phyloP scores from a whole-genome alignment of 1,140 invertebrate species.

The Drosophila truncata region DNA sequence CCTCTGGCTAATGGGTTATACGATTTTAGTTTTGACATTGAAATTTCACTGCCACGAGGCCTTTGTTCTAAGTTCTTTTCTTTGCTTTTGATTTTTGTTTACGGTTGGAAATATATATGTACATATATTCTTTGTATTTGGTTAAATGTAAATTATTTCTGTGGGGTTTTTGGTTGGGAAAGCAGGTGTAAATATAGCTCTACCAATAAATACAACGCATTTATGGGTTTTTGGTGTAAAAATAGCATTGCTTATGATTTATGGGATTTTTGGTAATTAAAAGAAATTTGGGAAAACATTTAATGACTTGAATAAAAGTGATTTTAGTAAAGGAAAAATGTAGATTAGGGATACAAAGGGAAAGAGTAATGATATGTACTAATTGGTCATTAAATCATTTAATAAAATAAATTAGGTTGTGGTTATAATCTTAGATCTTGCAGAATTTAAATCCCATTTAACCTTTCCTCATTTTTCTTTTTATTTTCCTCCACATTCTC shows the following conservation, averaged over 20 bases:
- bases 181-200: slow-evolving; percentile 6
- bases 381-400: neutral
- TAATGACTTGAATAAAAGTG: neutral
- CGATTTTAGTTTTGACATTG: slow-evolving; percentile 37
- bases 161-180: neutral
- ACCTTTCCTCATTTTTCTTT: neutral
- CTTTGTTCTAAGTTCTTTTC: slow-evolving; percentile 2
- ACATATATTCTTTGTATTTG: slow-evolving; percentile 16
- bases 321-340: neutral
- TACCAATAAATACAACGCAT: slow-evolving; percentile 8
- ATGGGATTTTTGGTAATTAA: neutral
- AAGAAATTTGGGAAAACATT: neutral
- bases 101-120: neutral
- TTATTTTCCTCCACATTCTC: neutral
- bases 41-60: slow-evolving; percentile 38
- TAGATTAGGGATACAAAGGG: neutral
- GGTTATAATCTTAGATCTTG: neutral
- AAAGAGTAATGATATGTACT: neutral
- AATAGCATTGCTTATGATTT: slow-evolving; percentile 10
- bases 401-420: neutral
- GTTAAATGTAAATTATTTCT: slow-evolving; percentile 2
- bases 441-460: neutral
- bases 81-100: neutral
- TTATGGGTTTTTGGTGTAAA: neutral
- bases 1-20: slow-evolving; percentile 11